Percentiles rank a stretch among this genome's conserved stretches.
phyloP scores from a whole-genome alignment of 2,888 invertebrate species.

The Lathronympha strigana region DNA sequence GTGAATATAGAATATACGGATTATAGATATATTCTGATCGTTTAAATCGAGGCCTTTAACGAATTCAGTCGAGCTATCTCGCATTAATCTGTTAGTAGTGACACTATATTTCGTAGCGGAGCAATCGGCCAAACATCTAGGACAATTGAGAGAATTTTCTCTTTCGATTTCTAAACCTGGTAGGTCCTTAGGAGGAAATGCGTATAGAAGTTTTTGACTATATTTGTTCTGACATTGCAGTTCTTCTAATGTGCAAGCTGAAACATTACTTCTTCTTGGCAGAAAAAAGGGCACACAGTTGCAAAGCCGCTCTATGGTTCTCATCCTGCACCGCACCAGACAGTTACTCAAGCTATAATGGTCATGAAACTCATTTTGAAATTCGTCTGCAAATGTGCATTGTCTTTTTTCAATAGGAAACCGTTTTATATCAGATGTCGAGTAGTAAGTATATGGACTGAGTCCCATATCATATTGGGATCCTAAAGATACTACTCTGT shows the following conservation, averaged over 20 bases:
- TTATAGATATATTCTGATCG: conserved; percentile 19
- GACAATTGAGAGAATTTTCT: conserved; percentile 37
- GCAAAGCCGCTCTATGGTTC: conserved; percentile 60
- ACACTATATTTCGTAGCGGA: conserved; percentile 22
- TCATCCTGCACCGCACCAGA: conserved; percentile 63
- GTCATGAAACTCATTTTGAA: conserved; percentile 42
- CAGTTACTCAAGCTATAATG: conserved; percentile 68
- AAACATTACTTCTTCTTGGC: conserved; percentile 44
- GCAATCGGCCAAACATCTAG: conserved; percentile 27
- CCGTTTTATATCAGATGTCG: conserved; percentile 19
- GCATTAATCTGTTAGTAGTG: conserved; percentile 16
- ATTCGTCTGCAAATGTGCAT: conserved; percentile 73
- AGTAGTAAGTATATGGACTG: conserved; percentile 25
- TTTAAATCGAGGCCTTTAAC: conserved; percentile 7
- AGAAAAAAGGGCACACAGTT: conserved; percentile 66
- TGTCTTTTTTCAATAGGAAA: conserved; percentile 52
- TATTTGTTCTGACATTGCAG: conserved; percentile 35
- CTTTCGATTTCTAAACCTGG: conserved; percentile 38
- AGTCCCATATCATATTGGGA: conserved; percentile 25
- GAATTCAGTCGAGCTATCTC: background rate
- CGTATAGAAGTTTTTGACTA: conserved; percentile 33
- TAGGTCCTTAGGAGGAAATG: conserved; percentile 35
- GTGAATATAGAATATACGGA: conserved; percentile 22
- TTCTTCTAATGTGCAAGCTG: conserved; percentile 38
- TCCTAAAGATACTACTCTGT: conserved; percentile 25